These are phyloP conservation scores for Parnassius glacialis DNA, from an alignment of 2,888 invertebrate genomes.

Conservation along the genomic window DNA sequence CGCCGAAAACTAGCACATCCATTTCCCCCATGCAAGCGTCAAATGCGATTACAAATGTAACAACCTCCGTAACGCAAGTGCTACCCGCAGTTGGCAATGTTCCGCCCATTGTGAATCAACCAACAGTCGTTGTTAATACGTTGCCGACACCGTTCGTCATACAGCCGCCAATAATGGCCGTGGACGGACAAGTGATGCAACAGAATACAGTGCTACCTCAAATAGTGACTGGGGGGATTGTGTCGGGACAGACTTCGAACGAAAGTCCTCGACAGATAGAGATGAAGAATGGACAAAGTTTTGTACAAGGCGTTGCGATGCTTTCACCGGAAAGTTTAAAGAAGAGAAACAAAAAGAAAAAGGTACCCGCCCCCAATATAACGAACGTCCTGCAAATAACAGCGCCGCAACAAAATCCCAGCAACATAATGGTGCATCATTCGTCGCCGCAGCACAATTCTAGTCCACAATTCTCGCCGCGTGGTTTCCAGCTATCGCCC, in stretches of 20 bases:
- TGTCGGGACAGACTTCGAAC: constrained; percentile 74
- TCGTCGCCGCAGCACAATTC: constrained; percentile 72
- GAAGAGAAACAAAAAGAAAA: constrained; percentile 87
- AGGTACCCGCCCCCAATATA: constrained; percentile 84
- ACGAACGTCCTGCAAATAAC: constrained; percentile 86
- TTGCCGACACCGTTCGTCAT: constrained; percentile 89
- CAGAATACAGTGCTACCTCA: constrained; percentile 87
- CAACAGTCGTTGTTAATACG: constrained; percentile 90
- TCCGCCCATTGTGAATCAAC: constrained; percentile 86
- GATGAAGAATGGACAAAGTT: constrained; percentile 70
- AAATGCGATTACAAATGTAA: constrained; percentile 83
- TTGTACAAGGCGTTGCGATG: constrained; percentile 70
- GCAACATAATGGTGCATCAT: constrained; percentile 81
- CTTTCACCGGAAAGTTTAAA: constrained; percentile 86
- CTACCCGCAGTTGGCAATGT: constrained; percentile 83
- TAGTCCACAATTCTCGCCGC: constrained; percentile 84
- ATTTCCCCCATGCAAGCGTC: constrained; percentile 83
- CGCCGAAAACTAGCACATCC: constrained; percentile 77
- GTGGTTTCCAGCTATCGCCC: constrained; percentile 88
- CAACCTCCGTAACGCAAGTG: constrained; percentile 83
- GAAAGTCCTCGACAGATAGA: constrained; percentile 78
- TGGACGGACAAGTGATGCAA: constrained; percentile 86
- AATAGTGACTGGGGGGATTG: constrained; percentile 83
- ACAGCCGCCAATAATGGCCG: constrained; percentile 88
- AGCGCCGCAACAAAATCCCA: constrained; percentile 83